Base-by-base conservation (phyloP, 2,888 invertebrate species). In the Drosophila picticornis region DNA sequence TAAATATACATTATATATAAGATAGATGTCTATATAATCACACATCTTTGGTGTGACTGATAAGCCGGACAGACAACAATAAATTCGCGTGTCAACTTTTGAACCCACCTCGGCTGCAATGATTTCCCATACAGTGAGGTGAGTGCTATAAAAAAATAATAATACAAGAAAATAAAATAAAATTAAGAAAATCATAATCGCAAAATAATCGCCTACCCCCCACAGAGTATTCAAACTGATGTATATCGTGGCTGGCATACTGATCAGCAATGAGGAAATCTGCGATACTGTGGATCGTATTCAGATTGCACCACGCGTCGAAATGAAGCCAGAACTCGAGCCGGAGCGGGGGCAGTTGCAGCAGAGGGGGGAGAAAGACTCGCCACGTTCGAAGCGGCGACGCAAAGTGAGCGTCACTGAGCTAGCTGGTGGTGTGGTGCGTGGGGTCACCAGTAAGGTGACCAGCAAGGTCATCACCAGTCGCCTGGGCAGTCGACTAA, bases 171-270 rank as follows among this genome's bases (percentile, higher is more conserved):
- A 22, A 22, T 22, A 13, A 43, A 22, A 25, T 25, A 16, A 9
- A 25, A 46, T 46, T 2, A 4, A 4, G 0, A 25, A 46, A 2
- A 11, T 5, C 11, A 22, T 22, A 43, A 43, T 43, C n/a, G n/a
- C 2, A 22, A 11, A 2, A 43, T 19, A 5, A 29, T 3, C 9
- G 27, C 4, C 13, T 7, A 19, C 25, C 59, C 53, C 36, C 67
- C 58, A 27, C 46, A 92, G 92, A 83, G 92, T 92, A 65, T 90
- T 93, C 65, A 92, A 92, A 78, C 84, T 92, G 76, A 91, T 92
- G 83, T 93, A 93, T 77, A 92, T 92, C 73, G 93, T 92, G 43
- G 91, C 92, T 38, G 92, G 92, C 43, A 93, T 93, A 56, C 80
- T 92, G 43, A 84, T 91, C 56, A 92, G 92, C 72, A 92, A 92